phyloP scores from a whole-genome alignment of 1,140 invertebrate species.

The Cataglyphis hispanica region DNA sequence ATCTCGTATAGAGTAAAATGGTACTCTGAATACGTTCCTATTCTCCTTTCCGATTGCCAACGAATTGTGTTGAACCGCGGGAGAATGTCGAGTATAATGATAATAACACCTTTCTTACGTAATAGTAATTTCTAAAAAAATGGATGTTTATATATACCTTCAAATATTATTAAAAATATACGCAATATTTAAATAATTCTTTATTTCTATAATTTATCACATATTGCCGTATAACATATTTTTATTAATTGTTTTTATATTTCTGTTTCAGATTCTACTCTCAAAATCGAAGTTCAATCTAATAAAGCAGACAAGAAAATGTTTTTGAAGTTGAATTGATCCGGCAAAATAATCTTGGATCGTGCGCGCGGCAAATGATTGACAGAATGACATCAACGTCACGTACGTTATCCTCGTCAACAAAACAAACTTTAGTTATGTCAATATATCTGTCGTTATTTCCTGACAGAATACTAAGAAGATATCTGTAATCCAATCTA shows the following conservation, averaged over 20 bases:
- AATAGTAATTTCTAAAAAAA: not conserved
- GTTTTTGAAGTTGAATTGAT: not conserved
- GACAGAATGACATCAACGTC: constrained; percentile 58
- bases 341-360: constrained; percentile 19
- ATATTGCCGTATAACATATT: not conserved
- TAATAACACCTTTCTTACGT: not conserved
- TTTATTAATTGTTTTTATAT: constrained; percentile 24
- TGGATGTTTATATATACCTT: not conserved
- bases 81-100: not conserved
- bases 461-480: not conserved
- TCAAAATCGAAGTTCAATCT: too few relatives aligned
- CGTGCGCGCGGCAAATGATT: constrained; percentile 16
- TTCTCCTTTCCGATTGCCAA: not conserved
- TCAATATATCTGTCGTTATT: not conserved
- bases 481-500: constrained; percentile 32
- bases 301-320: not conserved
- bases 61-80: not conserved
- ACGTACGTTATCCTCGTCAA: constrained; percentile 24
- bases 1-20: not conserved
- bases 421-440: constrained; percentile 6
- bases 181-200: not conserved
- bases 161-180: not conserved
- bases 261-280: constrained; percentile 62
- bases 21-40: not conserved
- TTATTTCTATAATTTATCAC: not conserved